A percentile compares a stretch with the other conserved stretches of the same genome.
Conservation (phyloP, 2,113 vertebrate genomes). For the Poeciliopsis prolifica region DNA sequence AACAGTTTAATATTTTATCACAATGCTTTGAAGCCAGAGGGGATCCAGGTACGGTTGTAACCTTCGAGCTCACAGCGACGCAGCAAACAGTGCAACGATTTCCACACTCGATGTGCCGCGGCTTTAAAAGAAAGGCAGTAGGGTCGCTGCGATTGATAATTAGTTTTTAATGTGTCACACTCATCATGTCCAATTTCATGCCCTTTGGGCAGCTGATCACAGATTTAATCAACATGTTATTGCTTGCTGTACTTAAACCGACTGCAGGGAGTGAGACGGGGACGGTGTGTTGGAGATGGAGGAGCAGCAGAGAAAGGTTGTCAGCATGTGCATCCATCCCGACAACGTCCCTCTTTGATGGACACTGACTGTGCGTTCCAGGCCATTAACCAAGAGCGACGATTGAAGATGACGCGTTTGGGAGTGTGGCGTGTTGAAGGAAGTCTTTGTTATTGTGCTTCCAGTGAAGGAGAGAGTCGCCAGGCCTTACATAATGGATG, state of each 20-base stretch:
- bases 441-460: slow-evolving; percentile 47
- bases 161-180: slow-evolving; percentile 81
- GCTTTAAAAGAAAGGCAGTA: slow-evolving; percentile 71
- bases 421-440: slow-evolving; percentile 17
- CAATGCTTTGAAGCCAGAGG: slow-evolving; percentile 19
- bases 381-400: slow-evolving; percentile 52
- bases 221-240: slow-evolving; percentile 79
- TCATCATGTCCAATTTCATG: slow-evolving; percentile 83
- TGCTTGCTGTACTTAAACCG: slow-evolving; percentile 71
- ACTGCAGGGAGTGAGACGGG: slow-evolving; percentile 27
- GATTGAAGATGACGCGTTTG: slow-evolving; percentile 49
- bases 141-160: slow-evolving; percentile 76
- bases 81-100: slow-evolving; percentile 58
- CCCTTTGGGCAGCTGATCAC: slow-evolving; percentile 74
- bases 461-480: slow-evolving; percentile 16
- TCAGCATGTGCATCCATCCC: slow-evolving; percentile 65
- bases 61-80: slow-evolving; percentile 36
- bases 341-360: slow-evolving; percentile 54
- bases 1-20: slow-evolving; percentile 43
- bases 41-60: slow-evolving; percentile 52
- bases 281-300: slow-evolving; percentile 40
- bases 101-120: slow-evolving; percentile 69
- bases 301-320: slow-evolving; percentile 32
- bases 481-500: slow-evolving; percentile 38
- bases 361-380: slow-evolving; percentile 62